These are phyloP conservation scores for Caenorhabditis sp. DNA, from an alignment of 2,888 invertebrate species.

Conservation along the genomic window DNA sequence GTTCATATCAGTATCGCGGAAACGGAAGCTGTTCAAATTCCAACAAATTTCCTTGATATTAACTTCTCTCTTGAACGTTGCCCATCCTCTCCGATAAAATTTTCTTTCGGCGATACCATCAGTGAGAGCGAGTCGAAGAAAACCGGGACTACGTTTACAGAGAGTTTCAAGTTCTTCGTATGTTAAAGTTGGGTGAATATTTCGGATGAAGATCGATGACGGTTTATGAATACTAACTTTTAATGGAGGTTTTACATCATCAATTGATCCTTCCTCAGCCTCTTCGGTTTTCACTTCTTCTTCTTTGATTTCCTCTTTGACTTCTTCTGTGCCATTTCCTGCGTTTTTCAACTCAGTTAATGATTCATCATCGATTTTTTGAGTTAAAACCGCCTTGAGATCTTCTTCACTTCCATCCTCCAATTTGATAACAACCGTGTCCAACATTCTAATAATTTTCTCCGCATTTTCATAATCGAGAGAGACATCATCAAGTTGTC, in stretches of 20 bases:
- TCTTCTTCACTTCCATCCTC: constrained; percentile 86
- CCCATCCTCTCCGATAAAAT: constrained; percentile 97
- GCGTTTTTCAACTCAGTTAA: constrained; percentile 51
- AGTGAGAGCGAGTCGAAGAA: constrained; percentile 90
- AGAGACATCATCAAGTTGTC: constrained; percentile 80
- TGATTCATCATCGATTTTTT: constrained; percentile 62
- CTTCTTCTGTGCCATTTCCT: constrained; percentile 17
- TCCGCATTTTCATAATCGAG: constrained; percentile 84
- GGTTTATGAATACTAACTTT: constrained; percentile 80
- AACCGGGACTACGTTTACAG: constrained; percentile 90
- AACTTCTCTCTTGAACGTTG: constrained; percentile 87
- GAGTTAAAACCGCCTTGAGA: constrained; percentile 77
- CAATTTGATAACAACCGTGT: constrained; percentile 80
- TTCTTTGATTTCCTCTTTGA: constrained; percentile 3
- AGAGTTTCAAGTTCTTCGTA: constrained; percentile 94
- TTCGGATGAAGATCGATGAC: constrained; percentile 93
- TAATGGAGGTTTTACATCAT: constrained; percentile 12
- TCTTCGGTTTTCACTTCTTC: constrained; percentile 29
- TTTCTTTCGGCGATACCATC: constrained; percentile 95
- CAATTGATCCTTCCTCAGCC: constrained; percentile 38
- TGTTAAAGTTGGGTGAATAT: constrained; percentile 92
- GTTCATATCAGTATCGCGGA: constrained; percentile 88
- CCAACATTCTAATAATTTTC: constrained; percentile 85
- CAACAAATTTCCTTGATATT: constrained; percentile 99
- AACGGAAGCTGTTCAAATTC: constrained; percentile 84